These are phyloP conservation scores for rabbit (Oryctolagus cuniculus) DNA, from an alignment of 2,113 vertebrate species.

Conservation along the genomic window mOryCun1.1 NC_091436.1:157414501-157415000, in stretches of 20 bases:
- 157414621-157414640: too few relatives aligned
- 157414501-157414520: background rate
- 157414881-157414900: slow-evolving; percentile 43
- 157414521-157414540: background rate
- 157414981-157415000: background rate
- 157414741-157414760: background rate
- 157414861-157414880: background rate
- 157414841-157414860: background rate
- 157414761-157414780: background rate
- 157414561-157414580: too few relatives aligned
- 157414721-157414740: background rate
- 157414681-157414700: background rate
- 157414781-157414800: too few relatives aligned
- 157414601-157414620: too few relatives aligned
- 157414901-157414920: background rate
- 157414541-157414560: background rate
- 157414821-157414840: slow-evolving; percentile 18
- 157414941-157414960: background rate
- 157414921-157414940: background rate
- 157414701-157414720: background rate
- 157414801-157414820: background rate
- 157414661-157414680: too few relatives aligned
- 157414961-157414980: background rate
- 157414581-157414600: too few relatives aligned
- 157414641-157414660: too few relatives aligned